Conservation (phyloP, 2,113 vertebrate species). For the Brevimyrus niger region DNA sequence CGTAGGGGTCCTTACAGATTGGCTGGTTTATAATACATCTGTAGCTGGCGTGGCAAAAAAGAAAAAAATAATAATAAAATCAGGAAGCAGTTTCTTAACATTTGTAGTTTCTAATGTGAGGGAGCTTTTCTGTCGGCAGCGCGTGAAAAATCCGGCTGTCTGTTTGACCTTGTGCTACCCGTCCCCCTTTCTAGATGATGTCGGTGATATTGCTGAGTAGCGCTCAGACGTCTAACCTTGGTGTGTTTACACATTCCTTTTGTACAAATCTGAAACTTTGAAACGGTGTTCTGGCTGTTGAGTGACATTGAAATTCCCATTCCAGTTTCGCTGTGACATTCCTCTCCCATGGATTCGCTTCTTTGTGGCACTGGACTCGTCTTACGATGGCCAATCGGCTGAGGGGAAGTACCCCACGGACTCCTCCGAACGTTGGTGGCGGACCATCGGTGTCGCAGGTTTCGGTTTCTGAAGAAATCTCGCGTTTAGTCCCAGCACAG, state of each 20-base stretch:
- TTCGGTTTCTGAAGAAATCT: background rate
- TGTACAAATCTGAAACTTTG: constrained; percentile 48
- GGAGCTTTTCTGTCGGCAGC: constrained; percentile 19
- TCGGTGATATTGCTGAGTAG: constrained; percentile 16
- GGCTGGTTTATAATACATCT: constrained; percentile 53
- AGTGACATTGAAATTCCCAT: constrained; percentile 44
- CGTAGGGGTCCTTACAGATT: constrained; percentile 50
- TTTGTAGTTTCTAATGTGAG: constrained; percentile 24
- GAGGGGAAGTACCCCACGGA: constrained; percentile 40
- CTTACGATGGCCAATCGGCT: constrained; percentile 59
- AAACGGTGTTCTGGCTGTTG: constrained; percentile 48
- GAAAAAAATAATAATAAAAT: no score
- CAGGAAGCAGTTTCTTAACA: constrained; percentile 17
- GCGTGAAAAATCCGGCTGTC: background rate
- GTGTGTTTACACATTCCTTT: constrained; percentile 47
- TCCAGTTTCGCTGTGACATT: constrained; percentile 32
- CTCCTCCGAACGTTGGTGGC: constrained; percentile 46
- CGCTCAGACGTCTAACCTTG: constrained; percentile 26
- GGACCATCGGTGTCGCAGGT: constrained; percentile 18
- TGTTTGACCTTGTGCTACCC: constrained; percentile 5
- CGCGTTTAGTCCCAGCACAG: background rate
- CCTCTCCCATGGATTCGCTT: constrained; percentile 38
- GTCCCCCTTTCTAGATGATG: constrained; percentile 43
- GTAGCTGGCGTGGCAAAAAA: constrained; percentile 37
- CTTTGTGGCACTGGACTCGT: constrained; percentile 41